Conservation (phyloP, 2,113 vertebrate species). For the Rhipidura dahli region DNA sequence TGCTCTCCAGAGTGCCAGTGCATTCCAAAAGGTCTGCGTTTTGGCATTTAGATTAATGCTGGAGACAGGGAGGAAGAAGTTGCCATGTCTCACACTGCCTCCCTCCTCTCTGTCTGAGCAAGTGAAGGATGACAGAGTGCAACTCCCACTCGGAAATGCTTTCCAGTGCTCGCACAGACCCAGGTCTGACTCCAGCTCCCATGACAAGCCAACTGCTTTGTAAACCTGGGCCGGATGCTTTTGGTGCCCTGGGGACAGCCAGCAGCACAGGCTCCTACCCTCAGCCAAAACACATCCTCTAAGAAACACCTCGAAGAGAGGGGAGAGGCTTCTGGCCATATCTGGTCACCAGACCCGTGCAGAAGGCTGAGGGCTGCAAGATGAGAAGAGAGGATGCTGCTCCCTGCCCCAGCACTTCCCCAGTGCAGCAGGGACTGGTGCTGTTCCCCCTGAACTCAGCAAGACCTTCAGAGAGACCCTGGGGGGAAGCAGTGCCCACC, state of each 20-base stretch:
- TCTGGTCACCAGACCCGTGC: rapidly evolving
- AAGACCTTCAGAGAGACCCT: not conserved
- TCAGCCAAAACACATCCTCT: not conserved
- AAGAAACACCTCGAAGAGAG: rapidly evolving
- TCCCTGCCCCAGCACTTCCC: not conserved
- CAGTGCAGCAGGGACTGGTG: not conserved
- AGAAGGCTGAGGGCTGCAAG: rapidly evolving
- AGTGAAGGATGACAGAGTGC: constrained; percentile 37
- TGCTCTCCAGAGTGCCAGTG: constrained; percentile 48
- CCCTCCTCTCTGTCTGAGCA: constrained; percentile 48
- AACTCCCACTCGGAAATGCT: constrained; percentile 66
- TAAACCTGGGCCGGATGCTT: not conserved
- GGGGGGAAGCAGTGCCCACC: not conserved
- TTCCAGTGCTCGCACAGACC: constrained; percentile 7
- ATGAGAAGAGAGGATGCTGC: rapidly evolving
- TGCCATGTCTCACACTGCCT: constrained; percentile 45
- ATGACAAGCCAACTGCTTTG: not conserved
- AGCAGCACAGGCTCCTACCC: rapidly evolving
- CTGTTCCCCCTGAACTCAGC: rapidly evolving
- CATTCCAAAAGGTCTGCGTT: constrained; percentile 71
- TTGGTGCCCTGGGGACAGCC: not conserved
- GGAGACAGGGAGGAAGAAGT: constrained; percentile 71
- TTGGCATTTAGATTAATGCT: constrained; percentile 75
- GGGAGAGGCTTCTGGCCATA: not conserved
- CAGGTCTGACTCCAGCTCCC: not conserved